Evolutionary conservation across 1,140 invertebrate genomes (phyloP).

Genomic region (Drosophila rufa): DNA sequence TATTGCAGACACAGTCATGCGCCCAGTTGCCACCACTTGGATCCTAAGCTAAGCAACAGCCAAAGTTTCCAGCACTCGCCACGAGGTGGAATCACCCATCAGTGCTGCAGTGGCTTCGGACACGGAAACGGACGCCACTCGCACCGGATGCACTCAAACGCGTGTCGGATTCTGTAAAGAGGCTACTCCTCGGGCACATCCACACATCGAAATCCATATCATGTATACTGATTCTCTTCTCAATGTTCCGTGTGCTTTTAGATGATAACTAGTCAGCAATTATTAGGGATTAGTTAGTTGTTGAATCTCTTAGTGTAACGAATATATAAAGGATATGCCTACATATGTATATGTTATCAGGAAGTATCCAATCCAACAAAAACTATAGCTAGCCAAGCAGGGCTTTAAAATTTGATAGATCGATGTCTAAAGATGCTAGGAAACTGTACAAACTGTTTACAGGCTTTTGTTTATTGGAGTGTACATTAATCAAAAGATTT

Average conservation of each 20-base stretch:
- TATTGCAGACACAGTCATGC: conserved; percentile 62
- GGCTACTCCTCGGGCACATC: neutral
- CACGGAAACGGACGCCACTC: conserved; percentile 82
- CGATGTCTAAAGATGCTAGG: conserved; percentile 46
- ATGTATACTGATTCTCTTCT: conserved; percentile 38
- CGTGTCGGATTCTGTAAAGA: conserved; percentile 75
- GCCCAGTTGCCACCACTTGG: conserved; percentile 70
- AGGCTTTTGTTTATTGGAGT: conserved; percentile 6
- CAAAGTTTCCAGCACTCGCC: conserved; percentile 81
- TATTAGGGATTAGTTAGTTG: conserved; percentile 70
- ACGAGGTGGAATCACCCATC: conserved; percentile 66
- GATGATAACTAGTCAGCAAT: conserved; percentile 54
- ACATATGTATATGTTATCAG: conserved; percentile 8
- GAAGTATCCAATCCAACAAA: conserved; percentile 3
- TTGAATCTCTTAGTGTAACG: conserved; percentile 60
- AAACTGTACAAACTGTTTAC: conserved; percentile 42
- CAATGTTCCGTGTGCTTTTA: conserved; percentile 53
- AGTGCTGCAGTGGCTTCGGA: conserved; percentile 79
- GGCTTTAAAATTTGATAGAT: conserved; percentile 40
- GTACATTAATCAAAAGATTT: conserved; percentile 55
- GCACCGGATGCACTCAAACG: conserved; percentile 84
- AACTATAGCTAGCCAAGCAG: conserved; percentile 52
- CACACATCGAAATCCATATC: conserved; percentile 45
- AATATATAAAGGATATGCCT: conserved; percentile 40
- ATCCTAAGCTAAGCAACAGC: conserved; percentile 74